phyloP scores from a whole-genome alignment of 2,888 invertebrate genomes.

The Omphaloscelis lunosa region DNA sequence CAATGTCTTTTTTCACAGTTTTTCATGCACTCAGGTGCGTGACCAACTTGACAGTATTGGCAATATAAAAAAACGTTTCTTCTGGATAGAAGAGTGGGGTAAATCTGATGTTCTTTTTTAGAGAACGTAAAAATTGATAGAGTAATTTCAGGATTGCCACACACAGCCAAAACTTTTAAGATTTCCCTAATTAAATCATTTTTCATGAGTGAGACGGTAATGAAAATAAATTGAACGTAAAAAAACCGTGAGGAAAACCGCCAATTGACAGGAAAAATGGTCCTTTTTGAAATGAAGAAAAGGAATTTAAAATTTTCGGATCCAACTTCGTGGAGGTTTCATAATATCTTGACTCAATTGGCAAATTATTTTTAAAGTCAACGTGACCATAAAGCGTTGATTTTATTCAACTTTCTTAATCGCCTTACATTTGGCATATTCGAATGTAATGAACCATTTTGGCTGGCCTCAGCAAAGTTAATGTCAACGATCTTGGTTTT shows the following conservation, averaged over 20 bases:
- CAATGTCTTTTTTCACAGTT: background rate
- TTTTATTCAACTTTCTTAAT: background rate
- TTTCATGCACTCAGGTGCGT: background rate
- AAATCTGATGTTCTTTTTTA: background rate
- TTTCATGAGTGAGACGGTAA: constrained; percentile 17
- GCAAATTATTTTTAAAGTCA: constrained; percentile 14
- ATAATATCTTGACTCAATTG: background rate
- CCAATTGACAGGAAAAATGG: constrained; percentile 14
- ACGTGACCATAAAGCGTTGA: background rate
- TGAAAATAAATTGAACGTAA: constrained; percentile 45
- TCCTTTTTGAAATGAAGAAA: constrained; percentile 5
- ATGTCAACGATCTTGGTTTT: background rate
- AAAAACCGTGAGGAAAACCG: constrained; percentile 25
- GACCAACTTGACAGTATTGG: background rate
- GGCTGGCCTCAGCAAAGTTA: background rate
- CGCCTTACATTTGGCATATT: background rate
- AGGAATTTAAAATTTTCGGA: background rate
- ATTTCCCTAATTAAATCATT: constrained; percentile 35
- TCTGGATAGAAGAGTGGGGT: background rate
- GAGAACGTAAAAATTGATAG: background rate
- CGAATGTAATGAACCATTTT: background rate
- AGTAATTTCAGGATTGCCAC: background rate
- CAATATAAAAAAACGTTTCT: background rate
- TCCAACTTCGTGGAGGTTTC: background rate
- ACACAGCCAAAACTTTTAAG: background rate